These are phyloP conservation scores for Liparis tanakae DNA, from an alignment of 2,797 vertebrate genomes.

Conservation along the genomic window DNA sequence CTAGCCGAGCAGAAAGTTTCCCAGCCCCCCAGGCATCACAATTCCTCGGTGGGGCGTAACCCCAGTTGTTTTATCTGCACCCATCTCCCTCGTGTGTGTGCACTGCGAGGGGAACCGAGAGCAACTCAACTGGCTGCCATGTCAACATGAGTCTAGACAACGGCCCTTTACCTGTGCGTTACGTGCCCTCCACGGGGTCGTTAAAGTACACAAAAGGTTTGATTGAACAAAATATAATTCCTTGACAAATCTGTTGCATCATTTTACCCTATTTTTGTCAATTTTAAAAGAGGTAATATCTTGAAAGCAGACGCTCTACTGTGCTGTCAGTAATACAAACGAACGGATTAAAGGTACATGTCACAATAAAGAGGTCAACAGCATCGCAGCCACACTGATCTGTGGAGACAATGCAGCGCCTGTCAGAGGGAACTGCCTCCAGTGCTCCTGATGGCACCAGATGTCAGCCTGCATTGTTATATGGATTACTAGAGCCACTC, in stretches of 20 bases:
- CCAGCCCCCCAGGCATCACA: slow-evolving; percentile 75
- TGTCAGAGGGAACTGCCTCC: slow-evolving; percentile 48
- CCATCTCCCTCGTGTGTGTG: slow-evolving; percentile 77
- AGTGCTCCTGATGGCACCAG: slow-evolving; percentile 67
- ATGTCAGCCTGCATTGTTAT: slow-evolving; percentile 77
- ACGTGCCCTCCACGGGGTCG: neutral
- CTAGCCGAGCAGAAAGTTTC: slow-evolving; percentile 66
- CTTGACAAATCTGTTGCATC: slow-evolving; percentile 3
- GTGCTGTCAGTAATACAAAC: slow-evolving; percentile 8
- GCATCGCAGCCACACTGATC: slow-evolving; percentile 30
- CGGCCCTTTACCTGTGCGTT: slow-evolving; percentile 48
- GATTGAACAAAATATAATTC: neutral
- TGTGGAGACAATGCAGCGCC: slow-evolving; percentile 47
- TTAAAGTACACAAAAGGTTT: neutral
- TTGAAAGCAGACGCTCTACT: neutral
- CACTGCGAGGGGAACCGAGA: slow-evolving; percentile 57
- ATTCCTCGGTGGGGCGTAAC: slow-evolving; percentile 78
- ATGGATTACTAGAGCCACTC: slow-evolving; percentile 76
- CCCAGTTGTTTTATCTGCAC: slow-evolving; percentile 76
- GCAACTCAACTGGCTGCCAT: slow-evolving; percentile 51
- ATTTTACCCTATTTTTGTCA: neutral
- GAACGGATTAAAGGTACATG: slow-evolving; percentile 32
- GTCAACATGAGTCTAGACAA: slow-evolving; percentile 62
- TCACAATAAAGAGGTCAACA: slow-evolving; percentile 45
- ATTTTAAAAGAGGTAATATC: slow-evolving; percentile 1